These are phyloP conservation scores for Pedicia rivosa DNA, from an alignment of 2,888 invertebrate species.

Conservation along the genomic window DNA sequence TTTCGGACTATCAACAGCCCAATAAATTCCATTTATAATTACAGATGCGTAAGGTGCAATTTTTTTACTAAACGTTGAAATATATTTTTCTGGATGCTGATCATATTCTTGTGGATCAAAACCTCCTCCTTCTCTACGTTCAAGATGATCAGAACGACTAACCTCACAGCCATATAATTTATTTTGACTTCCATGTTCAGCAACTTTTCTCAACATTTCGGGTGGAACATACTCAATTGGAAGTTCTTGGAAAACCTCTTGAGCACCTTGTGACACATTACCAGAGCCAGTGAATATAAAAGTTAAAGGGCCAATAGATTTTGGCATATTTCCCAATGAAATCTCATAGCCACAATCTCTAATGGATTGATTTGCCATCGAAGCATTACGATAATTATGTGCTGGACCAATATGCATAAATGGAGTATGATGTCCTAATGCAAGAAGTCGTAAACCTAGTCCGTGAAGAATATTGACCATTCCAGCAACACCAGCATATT, in stretches of 20 bases:
- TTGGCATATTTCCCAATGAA: constrained; percentile 88
- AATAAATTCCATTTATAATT: constrained; percentile 96
- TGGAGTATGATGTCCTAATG: constrained; percentile 96
- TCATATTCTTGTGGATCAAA: constrained; percentile 83
- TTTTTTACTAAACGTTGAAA: constrained; percentile 90
- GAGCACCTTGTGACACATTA: constrained; percentile 85
- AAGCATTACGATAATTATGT: constrained; percentile 95
- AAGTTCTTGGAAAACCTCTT: constrained; percentile 89
- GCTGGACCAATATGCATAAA: constrained; percentile 99
- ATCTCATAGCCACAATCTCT: constrained; percentile 99
- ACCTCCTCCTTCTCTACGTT: constrained; percentile 80
- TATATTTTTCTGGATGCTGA: constrained; percentile 82
- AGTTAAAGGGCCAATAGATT: constrained; percentile 91
- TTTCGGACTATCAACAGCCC: constrained; percentile 95
- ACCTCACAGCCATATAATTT: constrained; percentile 96
- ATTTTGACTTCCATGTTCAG: constrained; percentile 92
- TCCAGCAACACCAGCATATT: constrained; percentile 96
- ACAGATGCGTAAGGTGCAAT: constrained; percentile 97
- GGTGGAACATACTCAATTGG: constrained; percentile 97
- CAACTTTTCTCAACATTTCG: constrained; percentile 85
- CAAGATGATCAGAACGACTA: constrained; percentile 81
- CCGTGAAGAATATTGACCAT: constrained; percentile 99
- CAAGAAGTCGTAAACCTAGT: constrained; percentile 79
- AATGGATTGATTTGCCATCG: constrained; percentile 94
- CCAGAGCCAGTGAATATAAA: constrained; percentile 98